Conservation (phyloP, 2,797 vertebrate species). For the Coilia nasus region DNA sequence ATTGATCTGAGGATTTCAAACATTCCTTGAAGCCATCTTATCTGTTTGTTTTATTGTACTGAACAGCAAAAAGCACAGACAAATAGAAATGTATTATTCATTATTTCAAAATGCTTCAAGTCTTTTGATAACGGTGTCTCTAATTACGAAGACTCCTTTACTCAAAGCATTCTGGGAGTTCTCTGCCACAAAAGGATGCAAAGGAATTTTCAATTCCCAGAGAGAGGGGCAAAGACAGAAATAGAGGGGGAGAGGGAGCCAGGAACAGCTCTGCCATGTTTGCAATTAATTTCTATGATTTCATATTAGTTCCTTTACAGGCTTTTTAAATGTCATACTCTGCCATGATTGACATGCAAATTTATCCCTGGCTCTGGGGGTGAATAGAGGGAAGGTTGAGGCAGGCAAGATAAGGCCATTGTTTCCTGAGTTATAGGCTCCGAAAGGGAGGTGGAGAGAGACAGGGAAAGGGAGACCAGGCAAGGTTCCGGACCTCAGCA, state of each 20-base stretch:
- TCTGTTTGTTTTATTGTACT: slow-evolving; percentile 46
- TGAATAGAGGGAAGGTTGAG: slow-evolving; percentile 70
- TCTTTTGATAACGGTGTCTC: slow-evolving; percentile 58
- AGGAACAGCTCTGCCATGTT: slow-evolving; percentile 46
- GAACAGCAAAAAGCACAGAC: slow-evolving; percentile 37
- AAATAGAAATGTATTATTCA: slow-evolving; percentile 50
- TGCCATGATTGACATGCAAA: slow-evolving; percentile 77
- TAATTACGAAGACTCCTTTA: slow-evolving; percentile 63
- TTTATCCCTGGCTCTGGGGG: slow-evolving; percentile 65
- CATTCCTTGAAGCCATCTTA: slow-evolving; percentile 46
- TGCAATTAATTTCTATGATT: slow-evolving; percentile 74
- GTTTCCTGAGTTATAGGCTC: slow-evolving; percentile 68
- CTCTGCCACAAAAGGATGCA: slow-evolving; percentile 58
- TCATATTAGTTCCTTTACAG: slow-evolving; percentile 68
- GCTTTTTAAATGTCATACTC: slow-evolving; percentile 76
- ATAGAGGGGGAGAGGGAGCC: slow-evolving; percentile 3
- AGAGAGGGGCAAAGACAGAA: background rate
- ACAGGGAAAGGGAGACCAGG: background rate
- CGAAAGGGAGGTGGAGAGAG: slow-evolving; percentile 38
- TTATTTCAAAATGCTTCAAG: slow-evolving; percentile 52
- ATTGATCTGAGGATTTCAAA: slow-evolving; percentile 48
- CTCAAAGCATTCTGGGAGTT: slow-evolving; percentile 59
- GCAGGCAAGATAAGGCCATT: slow-evolving; percentile 73
- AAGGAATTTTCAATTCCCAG: slow-evolving; percentile 63
- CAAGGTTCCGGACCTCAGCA: slow-evolving; percentile 41